Evolutionary conservation across 2,888 invertebrate genomes (phyloP).

Genomic region (Drosophila barbarae): DNA sequence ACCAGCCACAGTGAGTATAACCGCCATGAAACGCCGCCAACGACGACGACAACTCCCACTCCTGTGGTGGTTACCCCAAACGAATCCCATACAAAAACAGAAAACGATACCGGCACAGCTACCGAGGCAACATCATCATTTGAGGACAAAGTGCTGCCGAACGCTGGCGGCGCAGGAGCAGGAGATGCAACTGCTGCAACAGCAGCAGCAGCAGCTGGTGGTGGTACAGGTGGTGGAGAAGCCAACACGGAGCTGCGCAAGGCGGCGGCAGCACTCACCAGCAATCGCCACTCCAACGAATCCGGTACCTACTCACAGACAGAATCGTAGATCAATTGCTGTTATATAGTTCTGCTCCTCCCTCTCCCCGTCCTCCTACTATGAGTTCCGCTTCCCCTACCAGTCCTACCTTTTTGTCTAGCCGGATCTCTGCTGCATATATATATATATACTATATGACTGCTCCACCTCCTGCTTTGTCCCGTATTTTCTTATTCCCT

Average conservation of each 20-base stretch:
- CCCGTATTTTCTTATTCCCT: not conserved
- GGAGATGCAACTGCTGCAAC: not conserved
- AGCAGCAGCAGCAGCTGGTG: slow-evolving; percentile 1
- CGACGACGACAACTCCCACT: not conserved
- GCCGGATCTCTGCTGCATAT: not conserved
- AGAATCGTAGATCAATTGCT: not conserved
- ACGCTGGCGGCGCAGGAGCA: not conserved
- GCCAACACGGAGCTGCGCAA: slow-evolving; percentile 77
- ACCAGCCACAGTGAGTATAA: slow-evolving; percentile 74
- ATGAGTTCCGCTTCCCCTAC: too few relatives aligned
- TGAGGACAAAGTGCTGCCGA: slow-evolving; percentile 4
- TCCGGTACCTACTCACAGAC: slow-evolving; percentile 71
- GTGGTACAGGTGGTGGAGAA: slow-evolving; percentile 8
- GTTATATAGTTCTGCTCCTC: not conserved
- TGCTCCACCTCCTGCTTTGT: not conserved
- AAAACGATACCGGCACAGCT: slow-evolving; percentile 4
- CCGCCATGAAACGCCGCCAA: not conserved
- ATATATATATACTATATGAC: too few relatives aligned
- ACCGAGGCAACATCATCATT: slow-evolving; percentile 2
- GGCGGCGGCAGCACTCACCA: slow-evolving; percentile 61
- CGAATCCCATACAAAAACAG: slow-evolving; percentile 16
- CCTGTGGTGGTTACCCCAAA: slow-evolving; percentile 22
- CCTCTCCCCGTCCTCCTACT: too few relatives aligned
- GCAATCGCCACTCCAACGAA: slow-evolving; percentile 80
- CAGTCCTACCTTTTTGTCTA: too few relatives aligned